A percentile compares a stretch with the other conserved stretches of the same genome.
Evolutionary conservation across 2,797 vertebrate genomes (phyloP).

Genomic region (Semaprochilodus insignis): DNA sequence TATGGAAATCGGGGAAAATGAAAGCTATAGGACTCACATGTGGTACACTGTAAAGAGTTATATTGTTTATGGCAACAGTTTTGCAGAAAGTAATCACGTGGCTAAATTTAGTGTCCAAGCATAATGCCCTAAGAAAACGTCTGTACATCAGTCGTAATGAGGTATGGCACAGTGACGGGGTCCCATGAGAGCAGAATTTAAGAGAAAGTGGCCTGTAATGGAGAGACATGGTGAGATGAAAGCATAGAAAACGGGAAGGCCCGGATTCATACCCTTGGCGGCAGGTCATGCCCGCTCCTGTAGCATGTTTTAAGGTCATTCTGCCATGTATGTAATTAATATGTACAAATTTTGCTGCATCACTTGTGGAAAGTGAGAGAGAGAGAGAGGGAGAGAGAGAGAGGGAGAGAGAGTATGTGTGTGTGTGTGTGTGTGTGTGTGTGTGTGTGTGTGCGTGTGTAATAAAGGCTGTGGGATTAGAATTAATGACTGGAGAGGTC

Average conservation of each 20-base stretch:
- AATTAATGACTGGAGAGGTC: conserved; percentile 47
- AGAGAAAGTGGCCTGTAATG: not conserved
- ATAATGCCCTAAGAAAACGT: conserved; percentile 16
- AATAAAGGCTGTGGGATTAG: conserved; percentile 38
- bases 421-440: not conserved
- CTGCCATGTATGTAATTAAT: conserved; percentile 42
- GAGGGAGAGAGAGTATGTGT: not conserved
- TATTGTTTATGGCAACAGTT: too few relatives aligned
- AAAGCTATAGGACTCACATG: too few relatives aligned
- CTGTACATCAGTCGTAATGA: not conserved
- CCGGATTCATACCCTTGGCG: not conserved
- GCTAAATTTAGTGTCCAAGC: too few relatives aligned
- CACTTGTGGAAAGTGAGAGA: conserved; percentile 28
- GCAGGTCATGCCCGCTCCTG: not conserved
- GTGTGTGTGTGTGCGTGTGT: conserved; percentile 10
- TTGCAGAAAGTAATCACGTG: too few relatives aligned
- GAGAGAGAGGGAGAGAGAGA: not conserved
- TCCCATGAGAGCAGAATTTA: not conserved
- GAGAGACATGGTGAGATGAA: not conserved
- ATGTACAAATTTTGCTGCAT: not conserved
- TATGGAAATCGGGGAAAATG: too few relatives aligned
- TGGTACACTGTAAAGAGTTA: too few relatives aligned
- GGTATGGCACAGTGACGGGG: not conserved
- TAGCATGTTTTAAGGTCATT: conserved; percentile 16
- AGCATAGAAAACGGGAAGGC: not conserved